phyloP scores from a whole-genome alignment of 2,113 vertebrate species.

The Reinhardtius hippoglossoides region DNA sequence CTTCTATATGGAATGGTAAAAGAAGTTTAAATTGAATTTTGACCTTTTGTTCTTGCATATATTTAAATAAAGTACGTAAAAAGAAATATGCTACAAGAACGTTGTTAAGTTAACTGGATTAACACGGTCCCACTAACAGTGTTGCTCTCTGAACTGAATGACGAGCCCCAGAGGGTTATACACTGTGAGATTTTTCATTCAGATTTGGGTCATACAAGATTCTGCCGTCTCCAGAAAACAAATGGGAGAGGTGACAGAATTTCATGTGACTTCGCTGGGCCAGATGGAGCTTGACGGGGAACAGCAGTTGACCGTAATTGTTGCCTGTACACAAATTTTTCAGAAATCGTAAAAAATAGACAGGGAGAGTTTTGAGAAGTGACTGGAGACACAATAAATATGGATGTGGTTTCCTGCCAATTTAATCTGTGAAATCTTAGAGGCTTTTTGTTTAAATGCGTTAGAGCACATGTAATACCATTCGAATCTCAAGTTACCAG shows the following conservation, averaged over 20 bases:
- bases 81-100: background rate
- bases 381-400: background rate
- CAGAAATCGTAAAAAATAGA: slow-evolving; percentile 5
- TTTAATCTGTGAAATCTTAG: background rate
- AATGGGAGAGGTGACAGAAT: slow-evolving; percentile 18
- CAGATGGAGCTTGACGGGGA: slow-evolving; percentile 49
- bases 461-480: background rate
- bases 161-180: background rate
- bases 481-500: background rate
- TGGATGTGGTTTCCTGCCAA: slow-evolving; percentile 1
- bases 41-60: no score
- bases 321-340: slow-evolving; percentile 34
- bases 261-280: slow-evolving; percentile 15
- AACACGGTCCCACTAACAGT: background rate
- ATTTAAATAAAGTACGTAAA: background rate
- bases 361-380: background rate
- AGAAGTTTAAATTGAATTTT: no score
- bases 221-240: slow-evolving; percentile 12
- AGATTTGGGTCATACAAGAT: slow-evolving; percentile 14
- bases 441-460: background rate
- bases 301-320: slow-evolving; percentile 43
- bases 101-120: slow-evolving; percentile 2
- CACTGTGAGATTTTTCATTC: background rate
- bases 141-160: background rate
- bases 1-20: background rate